Evolutionary conservation across 2,797 vertebrate genomes (phyloP), one percentile per base, ranked within the genome.

Genomic region (Notolepis coatsorum): DNA sequence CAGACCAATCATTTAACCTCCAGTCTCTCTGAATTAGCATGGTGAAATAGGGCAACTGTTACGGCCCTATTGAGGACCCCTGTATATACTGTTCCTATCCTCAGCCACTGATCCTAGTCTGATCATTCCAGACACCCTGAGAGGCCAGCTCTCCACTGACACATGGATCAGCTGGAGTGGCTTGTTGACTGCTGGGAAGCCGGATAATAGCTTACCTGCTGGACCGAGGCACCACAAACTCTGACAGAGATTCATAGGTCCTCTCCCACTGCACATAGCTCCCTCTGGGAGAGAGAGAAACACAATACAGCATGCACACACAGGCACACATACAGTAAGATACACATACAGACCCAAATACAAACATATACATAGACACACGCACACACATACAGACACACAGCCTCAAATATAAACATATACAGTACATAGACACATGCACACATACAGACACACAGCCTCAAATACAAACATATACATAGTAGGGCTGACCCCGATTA

Each of bases 191-290:
- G 46, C 35, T 45, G 28, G 25, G 5, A 46, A n/a, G 5, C 15
- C 6, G 59, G 8, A 21, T 4, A 13, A 21, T 28, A 31, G 92
- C 93, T 93, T 82, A 98, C 96, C 96, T 96, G 84, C 96, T 98
- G 5, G 97, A 98, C 52, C 96, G 95, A 15, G 97, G 97, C 50
- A 99, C 97, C 65, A 99, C 97, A 92, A 98, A 97, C 59, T 95
- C 89, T 0, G 97, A 95, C 50, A 98, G 86, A 0, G 94, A 96
- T 82, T 99, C 97, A 0, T 99, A 99, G 25, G 92, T 96, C 88
- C 87, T 94, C 79, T 96, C 95, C 97, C 97, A 99, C 30, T 92
- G 86, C 9, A 18, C 0, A 0, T 94, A 96, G 67, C 79, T 91
- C 23, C 81, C 80, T 77, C 97, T 99, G 80, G 18, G 31, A 65